phyloP scores from a whole-genome alignment of 2,888 invertebrate species.

The Epistrophe eligans region DNA sequence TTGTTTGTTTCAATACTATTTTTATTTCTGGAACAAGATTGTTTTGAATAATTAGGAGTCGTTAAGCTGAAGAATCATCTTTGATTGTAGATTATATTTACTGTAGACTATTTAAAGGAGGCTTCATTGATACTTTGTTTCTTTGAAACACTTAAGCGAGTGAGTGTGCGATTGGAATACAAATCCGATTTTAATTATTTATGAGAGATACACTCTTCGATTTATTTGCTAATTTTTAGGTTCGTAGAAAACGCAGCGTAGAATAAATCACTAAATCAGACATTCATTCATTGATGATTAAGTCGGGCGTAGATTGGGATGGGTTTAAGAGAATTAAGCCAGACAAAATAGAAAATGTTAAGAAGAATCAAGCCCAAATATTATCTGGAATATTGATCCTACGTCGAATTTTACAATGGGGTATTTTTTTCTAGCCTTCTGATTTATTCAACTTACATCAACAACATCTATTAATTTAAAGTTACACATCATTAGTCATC shows the following conservation, averaged over 20 bases:
- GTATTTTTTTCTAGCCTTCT: no score
- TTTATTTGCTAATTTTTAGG: slow-evolving; percentile 7
- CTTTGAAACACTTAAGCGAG: not conserved
- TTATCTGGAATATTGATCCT: no score
- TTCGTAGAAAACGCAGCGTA: slow-evolving; percentile 22
- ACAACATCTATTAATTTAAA: no score
- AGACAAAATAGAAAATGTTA: not conserved
- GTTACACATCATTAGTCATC: no score
- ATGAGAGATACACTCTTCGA: not conserved
- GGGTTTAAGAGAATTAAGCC: not conserved
- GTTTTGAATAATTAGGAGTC: not conserved
- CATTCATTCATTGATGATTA: slow-evolving; percentile 24
- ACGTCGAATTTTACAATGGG: no score
- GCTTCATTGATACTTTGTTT: slow-evolving; percentile 1
- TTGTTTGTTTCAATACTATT: not conserved
- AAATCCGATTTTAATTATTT: slow-evolving; percentile 22
- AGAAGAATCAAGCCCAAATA: no score
- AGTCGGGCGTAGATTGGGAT: not conserved
- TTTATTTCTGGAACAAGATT: slow-evolving; percentile 4
- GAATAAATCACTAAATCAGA: slow-evolving; percentile 12
- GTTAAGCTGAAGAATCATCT: not conserved
- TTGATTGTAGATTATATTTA: not conserved
- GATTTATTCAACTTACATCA: no score
- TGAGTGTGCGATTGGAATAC: slow-evolving; percentile 15
- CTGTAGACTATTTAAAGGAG: not conserved